Conservation (phyloP, 2,888 invertebrate species). For the Hirtodrosophila duncani region DNA sequence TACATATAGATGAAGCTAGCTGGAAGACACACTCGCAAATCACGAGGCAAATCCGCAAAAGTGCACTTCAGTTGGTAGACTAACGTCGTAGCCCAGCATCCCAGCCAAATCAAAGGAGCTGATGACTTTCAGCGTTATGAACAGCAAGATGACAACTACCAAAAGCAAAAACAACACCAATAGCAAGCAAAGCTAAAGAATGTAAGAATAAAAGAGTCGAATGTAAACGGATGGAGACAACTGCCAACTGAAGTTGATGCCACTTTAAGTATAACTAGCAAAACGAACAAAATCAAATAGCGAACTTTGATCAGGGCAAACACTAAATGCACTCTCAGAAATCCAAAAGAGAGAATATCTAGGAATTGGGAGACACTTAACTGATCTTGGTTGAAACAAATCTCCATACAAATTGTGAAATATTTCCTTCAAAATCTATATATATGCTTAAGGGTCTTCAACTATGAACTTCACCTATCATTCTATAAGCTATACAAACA, state of each 20-base stretch:
- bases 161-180: constrained; percentile 29
- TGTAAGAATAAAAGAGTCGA: constrained; percentile 30
- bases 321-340: too few relatives aligned
- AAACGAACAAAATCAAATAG: not conserved
- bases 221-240: constrained; percentile 6
- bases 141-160: constrained; percentile 50
- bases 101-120: constrained; percentile 40
- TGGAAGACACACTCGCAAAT: constrained; percentile 36
- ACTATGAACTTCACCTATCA: too few relatives aligned
- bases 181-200: constrained; percentile 25
- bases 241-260: constrained; percentile 43
- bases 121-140: constrained; percentile 61
- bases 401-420: too few relatives aligned
- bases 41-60: constrained; percentile 58
- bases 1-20: not conserved
- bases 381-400: too few relatives aligned
- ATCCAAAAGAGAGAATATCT: too few relatives aligned
- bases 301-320: too few relatives aligned
- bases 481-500: too few relatives aligned
- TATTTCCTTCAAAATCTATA: too few relatives aligned
- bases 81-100: constrained; percentile 21
- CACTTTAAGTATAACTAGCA: constrained; percentile 37
- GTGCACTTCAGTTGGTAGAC: constrained; percentile 59
- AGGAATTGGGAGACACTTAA: too few relatives aligned
- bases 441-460: too few relatives aligned